A percentile compares a stretch with the other conserved stretches of the same genome.
Conservation (phyloP, 2,888 invertebrate genomes). For the Rutpela maculata region DNA sequence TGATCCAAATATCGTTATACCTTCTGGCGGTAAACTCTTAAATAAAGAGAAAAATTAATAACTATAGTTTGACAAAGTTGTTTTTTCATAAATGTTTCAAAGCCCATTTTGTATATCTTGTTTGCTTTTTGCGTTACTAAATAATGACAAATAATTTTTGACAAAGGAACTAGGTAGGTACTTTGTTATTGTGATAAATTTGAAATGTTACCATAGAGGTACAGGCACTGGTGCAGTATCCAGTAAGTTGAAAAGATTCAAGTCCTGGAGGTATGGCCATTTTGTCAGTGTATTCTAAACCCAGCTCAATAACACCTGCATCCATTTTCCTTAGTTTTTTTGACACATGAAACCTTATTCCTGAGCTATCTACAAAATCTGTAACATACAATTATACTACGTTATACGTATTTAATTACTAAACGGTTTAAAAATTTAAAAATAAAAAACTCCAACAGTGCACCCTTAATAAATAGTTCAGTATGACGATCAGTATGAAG, state of each 20-base stretch:
- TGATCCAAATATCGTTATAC: slow-evolving; percentile 95
- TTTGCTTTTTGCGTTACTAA: too few species aligned
- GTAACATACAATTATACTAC: slow-evolving; percentile 30
- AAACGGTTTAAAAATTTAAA: too few species aligned
- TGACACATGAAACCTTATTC: slow-evolving; percentile 88
- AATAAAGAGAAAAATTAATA: not conserved
- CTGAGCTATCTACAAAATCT: slow-evolving; percentile 93
- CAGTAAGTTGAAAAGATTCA: slow-evolving; percentile 86
- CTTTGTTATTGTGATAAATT: not conserved
- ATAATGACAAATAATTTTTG: not conserved
- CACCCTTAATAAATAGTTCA: too few species aligned
- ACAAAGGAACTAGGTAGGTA: too few species aligned
- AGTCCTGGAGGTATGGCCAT: slow-evolving; percentile 97
- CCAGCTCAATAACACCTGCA: slow-evolving; percentile 97
- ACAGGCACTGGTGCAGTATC: slow-evolving; percentile 95
- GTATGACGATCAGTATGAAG: too few species aligned
- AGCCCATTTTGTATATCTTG: too few species aligned
- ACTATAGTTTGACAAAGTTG: too few species aligned
- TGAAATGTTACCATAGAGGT: slow-evolving; percentile 83
- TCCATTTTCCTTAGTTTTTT: slow-evolving; percentile 86
- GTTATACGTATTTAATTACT: too few species aligned
- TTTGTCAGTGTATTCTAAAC: slow-evolving; percentile 97
- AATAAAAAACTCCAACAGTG: too few species aligned
- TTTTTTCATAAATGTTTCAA: too few species aligned
- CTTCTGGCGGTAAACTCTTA: slow-evolving; percentile 86